A percentile compares a stretch with the other conserved stretches of the same genome.
phyloP scores from a whole-genome alignment of 2,888 invertebrate genomes.

The Ctenicera cuprea region DNA sequence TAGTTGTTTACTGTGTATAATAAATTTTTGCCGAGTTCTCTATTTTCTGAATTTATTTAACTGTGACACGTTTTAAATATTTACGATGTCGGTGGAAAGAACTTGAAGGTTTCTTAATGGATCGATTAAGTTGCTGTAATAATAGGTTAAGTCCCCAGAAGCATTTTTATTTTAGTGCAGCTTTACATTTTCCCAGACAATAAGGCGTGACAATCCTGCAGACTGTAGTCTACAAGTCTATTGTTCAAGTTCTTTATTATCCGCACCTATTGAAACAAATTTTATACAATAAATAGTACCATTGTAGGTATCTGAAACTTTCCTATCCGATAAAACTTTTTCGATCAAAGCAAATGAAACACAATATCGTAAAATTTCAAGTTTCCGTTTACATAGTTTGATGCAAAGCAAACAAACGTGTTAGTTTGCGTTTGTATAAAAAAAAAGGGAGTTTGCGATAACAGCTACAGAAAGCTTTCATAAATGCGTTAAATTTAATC shows the following conservation, averaged over 20 bases:
- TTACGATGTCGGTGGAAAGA: neutral
- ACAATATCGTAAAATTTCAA: neutral
- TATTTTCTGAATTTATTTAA: conserved; percentile 5
- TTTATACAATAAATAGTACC: neutral
- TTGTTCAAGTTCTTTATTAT: conserved; percentile 21
- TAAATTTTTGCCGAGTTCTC: neutral
- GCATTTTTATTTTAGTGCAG: neutral
- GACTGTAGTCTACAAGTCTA: neutral
- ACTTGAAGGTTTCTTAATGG: neutral
- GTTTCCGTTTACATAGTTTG: neutral
- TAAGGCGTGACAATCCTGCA: conserved; percentile 1
- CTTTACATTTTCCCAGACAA: conserved; percentile 15
- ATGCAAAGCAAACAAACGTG: neutral
- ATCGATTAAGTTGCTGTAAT: conserved; percentile 4
- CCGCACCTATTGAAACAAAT: neutral
- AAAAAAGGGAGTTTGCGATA: too few species aligned
- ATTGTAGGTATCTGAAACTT: neutral
- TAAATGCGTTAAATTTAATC: too few species aligned
- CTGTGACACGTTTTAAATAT: neutral
- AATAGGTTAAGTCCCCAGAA: conserved; percentile 10
- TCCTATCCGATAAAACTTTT: conserved; percentile 10
- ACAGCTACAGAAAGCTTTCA: too few species aligned
- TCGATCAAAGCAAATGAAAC: neutral
- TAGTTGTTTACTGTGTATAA: neutral
- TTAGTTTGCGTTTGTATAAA: too few species aligned